Percentiles rank a stretch among this genome's conserved stretches.
These are phyloP conservation scores for Apamea anceps DNA, from an alignment of 2,888 invertebrate genomes.

Conservation along the genomic window DNA sequence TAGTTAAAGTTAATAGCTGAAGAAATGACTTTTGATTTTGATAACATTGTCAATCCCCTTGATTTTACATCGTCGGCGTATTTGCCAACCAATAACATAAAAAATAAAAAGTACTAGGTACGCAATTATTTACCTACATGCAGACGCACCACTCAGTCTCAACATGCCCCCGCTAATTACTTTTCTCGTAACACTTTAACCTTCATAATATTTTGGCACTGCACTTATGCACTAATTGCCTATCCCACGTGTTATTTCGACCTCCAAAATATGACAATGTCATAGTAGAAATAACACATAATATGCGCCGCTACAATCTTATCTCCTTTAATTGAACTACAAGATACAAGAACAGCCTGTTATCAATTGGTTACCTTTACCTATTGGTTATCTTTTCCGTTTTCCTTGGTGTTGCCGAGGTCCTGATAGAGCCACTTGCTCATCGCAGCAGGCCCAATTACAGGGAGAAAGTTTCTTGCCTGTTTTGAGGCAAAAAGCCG, in stretches of 20 bases:
- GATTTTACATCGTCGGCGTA: background rate
- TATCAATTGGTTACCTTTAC: constrained; percentile 4
- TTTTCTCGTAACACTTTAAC: constrained; percentile 7
- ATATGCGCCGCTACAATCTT: background rate
- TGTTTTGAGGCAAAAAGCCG: background rate
- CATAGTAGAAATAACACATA: constrained; percentile 33
- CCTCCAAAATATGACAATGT: constrained; percentile 57
- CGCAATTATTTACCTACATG: background rate
- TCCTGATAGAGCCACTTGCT: background rate
- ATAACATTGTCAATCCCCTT: background rate
- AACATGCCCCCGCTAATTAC: background rate
- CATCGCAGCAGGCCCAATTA: background rate
- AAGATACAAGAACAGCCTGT: background rate
- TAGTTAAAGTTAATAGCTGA: no score
- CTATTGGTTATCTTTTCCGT: no score
- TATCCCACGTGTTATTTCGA: constrained; percentile 15
- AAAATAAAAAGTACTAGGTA: background rate
- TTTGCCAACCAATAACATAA: background rate
- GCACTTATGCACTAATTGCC: constrained; percentile 32
- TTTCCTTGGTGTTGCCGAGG: background rate
- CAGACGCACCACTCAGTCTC: background rate
- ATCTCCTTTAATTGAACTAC: constrained; percentile 19
- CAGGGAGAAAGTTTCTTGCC: background rate
- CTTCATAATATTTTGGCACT: constrained; percentile 34
- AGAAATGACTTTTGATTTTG: no score